Evolutionary conservation across 37 sponge, comb jelly and placozoan genomes (phyloP).

Genomic region (Chondrosia reniformis): DNA sequence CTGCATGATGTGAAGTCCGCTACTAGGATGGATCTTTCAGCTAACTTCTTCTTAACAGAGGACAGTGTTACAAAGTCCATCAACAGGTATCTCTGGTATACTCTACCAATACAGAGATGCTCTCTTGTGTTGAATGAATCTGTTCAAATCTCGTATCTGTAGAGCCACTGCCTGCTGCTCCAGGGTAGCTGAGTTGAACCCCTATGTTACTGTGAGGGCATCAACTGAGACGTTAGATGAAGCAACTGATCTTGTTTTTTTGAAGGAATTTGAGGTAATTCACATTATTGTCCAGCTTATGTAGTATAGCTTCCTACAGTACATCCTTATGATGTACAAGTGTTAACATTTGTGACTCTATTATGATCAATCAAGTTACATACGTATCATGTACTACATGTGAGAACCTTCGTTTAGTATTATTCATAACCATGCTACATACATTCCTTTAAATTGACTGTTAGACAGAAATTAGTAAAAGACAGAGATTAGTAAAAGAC

Average conservation of each 20-base stretch:
- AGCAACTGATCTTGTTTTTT: constrained; percentile 44
- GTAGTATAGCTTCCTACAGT: too few relatives aligned
- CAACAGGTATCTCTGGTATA: constrained; percentile 45
- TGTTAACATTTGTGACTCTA: too few relatives aligned
- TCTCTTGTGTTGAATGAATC: not conserved
- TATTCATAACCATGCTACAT: too few relatives aligned
- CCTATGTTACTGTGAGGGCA: constrained; percentile 78
- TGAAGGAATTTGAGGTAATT: constrained; percentile 52
- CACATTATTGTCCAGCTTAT: too few relatives aligned
- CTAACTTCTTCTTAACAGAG: constrained; percentile 90
- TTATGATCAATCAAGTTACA: too few relatives aligned
- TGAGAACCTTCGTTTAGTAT: too few relatives aligned
- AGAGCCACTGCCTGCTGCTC: constrained; percentile 71
- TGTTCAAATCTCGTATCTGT: not conserved
- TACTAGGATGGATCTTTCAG: constrained; percentile 68
- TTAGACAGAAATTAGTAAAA: too few relatives aligned
- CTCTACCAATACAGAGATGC: not conserved
- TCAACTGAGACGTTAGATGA: constrained; percentile 19
- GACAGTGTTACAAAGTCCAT: constrained; percentile 42
- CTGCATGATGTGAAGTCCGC: constrained; percentile 72
- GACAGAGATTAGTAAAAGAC: too few relatives aligned
- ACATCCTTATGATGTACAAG: too few relatives aligned
- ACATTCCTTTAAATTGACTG: too few relatives aligned
- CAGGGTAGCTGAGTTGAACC: constrained; percentile 85
- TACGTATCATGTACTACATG: too few relatives aligned